These are phyloP conservation scores for Drosophila carrolli DNA, from an alignment of 1,140 invertebrate species.

Conservation along the genomic window DNA sequence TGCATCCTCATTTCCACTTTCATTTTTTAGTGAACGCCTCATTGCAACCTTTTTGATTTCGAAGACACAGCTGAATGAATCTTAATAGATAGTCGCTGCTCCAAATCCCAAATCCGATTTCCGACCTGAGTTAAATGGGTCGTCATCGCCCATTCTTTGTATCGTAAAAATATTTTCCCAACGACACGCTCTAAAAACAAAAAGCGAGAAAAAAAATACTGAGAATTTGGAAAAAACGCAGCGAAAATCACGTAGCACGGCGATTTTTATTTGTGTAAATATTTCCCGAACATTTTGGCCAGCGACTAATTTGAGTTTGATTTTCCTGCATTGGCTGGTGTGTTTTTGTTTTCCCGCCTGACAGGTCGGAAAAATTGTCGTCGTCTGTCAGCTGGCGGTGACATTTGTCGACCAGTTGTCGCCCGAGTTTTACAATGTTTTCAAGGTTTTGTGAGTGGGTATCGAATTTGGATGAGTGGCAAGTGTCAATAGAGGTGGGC, in stretches of 20 bases:
- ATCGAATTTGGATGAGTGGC: constrained; percentile 59
- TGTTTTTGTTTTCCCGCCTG: constrained; percentile 37
- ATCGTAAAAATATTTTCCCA: constrained; percentile 79
- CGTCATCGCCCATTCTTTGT: constrained; percentile 43
- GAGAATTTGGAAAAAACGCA: constrained; percentile 71
- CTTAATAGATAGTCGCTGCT: constrained; percentile 44
- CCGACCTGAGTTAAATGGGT: constrained; percentile 75
- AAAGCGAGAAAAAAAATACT: constrained; percentile 10
- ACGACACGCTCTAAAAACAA: constrained; percentile 69
- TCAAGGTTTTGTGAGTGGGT: constrained; percentile 63
- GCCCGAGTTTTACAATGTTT: constrained; percentile 70
- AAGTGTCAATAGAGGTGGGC: constrained; percentile 79
- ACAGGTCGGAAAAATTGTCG: constrained; percentile 63
- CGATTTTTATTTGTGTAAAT: constrained; percentile 83
- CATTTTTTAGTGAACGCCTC: constrained; percentile 67
- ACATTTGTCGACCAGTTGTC: constrained; percentile 72
- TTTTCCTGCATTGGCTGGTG: constrained; percentile 34
- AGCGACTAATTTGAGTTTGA: constrained; percentile 68
- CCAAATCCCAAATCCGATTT: constrained; percentile 36
- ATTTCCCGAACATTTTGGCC: constrained; percentile 55
- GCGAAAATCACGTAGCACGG: constrained; percentile 73
- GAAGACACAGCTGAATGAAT: constrained; percentile 43
- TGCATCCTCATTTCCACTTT: constrained; percentile 28
- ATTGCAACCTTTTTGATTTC: constrained; percentile 39
- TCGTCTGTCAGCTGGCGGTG: constrained; percentile 70